Conservation (phyloP, 2,888 invertebrate genomes). For the Parnassius apollo region DNA sequence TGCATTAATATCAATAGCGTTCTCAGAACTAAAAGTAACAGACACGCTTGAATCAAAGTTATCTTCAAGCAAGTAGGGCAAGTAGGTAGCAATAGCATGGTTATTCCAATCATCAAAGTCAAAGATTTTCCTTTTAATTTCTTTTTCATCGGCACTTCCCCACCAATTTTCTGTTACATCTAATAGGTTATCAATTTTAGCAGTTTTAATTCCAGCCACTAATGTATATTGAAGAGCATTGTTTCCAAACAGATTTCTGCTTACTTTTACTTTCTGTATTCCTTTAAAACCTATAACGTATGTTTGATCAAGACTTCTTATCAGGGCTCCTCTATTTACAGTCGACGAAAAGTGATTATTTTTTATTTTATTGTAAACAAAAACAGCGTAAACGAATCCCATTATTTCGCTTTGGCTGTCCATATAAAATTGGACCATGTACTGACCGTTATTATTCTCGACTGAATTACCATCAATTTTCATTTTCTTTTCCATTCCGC, state of each 20-base stretch:
- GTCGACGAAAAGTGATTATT: conserved; percentile 81
- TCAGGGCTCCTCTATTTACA: conserved; percentile 57
- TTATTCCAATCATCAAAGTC: conserved; percentile 99
- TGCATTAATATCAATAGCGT: conserved; percentile 82
- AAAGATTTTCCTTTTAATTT: conserved; percentile 92
- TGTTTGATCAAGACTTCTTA: conserved; percentile 82
- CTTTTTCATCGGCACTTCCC: conserved; percentile 88
- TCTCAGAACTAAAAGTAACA: conserved; percentile 81
- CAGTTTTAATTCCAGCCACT: conserved; percentile 94
- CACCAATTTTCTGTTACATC: conserved; percentile 98
- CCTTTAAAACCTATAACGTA: conserved; percentile 96
- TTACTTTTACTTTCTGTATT: conserved; percentile 95
- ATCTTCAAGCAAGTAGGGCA: conserved; percentile 92
- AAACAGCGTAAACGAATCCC: conserved; percentile 90
- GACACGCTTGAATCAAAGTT: conserved; percentile 89
- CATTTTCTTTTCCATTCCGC: conserved; percentile 98
- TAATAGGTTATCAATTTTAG: conserved; percentile 91
- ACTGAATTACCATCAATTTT: conserved; percentile 90
- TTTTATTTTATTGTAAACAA: conserved; percentile 89
- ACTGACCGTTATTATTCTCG: conserved; percentile 88
- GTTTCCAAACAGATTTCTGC: conserved; percentile 92
- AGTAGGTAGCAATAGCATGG: conserved; percentile 94
- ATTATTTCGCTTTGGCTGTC: conserved; percentile 96
- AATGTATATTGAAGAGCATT: conserved; percentile 94
- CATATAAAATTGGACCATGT: conserved; percentile 92